Percentiles rank a stretch among this genome's conserved stretches.
Conservation (phyloP, 2,797 vertebrate species). For the Merluccius polli region DNA sequence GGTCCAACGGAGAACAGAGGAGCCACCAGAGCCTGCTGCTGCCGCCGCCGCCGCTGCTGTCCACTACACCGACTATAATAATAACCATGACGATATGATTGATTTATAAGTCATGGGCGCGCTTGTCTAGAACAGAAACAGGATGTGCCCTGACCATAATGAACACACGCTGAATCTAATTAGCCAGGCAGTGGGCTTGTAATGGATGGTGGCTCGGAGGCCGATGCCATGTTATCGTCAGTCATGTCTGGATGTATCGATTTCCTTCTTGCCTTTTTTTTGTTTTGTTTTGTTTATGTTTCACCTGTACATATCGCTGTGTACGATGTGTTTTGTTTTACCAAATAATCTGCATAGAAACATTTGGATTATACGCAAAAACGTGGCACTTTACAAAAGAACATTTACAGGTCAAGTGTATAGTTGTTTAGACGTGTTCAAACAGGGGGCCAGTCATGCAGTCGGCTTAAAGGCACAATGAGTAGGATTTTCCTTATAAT, state of each 20-base stretch:
- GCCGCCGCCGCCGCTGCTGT: not conserved
- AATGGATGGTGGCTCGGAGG: not conserved
- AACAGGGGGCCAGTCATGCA: not conserved
- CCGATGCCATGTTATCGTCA: not conserved
- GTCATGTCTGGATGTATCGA: not conserved
- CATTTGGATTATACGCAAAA: not conserved
- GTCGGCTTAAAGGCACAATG: not conserved
- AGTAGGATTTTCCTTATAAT: too few relatives aligned
- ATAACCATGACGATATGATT: not conserved
- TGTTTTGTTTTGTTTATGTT: not conserved
- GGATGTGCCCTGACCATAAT: not conserved
- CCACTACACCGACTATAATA: not conserved
- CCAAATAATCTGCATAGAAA: not conserved
- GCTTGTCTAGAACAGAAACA: not conserved
- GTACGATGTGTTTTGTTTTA: not conserved
- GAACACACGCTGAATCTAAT: not conserved
- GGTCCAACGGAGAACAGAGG: not conserved
- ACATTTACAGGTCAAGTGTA: not conserved
- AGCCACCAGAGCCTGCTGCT: too few relatives aligned
- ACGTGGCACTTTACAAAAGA: not conserved
- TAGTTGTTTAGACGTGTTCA: not conserved
- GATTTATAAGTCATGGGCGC: not conserved
- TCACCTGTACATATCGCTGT: not conserved
- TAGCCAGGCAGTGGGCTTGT: not conserved
- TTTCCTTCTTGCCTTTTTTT: not conserved